phyloP scores from a whole-genome alignment of 2,797 vertebrate species.

The Galago senegalensis region DNA sequence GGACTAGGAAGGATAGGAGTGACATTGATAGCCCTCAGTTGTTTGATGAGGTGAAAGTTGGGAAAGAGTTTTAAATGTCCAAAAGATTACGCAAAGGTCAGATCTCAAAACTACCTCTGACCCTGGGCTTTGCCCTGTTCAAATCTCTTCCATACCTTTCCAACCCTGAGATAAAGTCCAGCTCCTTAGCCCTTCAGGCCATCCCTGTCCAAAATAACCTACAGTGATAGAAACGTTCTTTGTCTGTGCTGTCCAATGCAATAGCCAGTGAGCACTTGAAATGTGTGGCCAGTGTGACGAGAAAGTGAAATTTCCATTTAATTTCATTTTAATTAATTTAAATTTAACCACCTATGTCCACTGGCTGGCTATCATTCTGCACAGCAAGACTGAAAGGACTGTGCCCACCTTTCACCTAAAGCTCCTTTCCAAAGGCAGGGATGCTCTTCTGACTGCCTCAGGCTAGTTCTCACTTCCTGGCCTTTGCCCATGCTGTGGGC shows the following conservation, averaged over 20 bases:
- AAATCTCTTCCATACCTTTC: background rate
- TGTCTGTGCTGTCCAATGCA: background rate
- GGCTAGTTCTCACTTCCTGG: too few relatives aligned
- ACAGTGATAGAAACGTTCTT: background rate
- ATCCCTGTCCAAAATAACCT: background rate
- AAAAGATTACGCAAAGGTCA: too few relatives aligned
- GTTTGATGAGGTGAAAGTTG: background rate
- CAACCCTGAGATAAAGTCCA: background rate
- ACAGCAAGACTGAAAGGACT: background rate
- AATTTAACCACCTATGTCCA: background rate
- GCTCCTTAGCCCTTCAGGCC: background rate
- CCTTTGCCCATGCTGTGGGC: accelerated
- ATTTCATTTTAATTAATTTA: background rate
- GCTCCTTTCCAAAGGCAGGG: background rate
- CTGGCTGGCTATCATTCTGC: background rate
- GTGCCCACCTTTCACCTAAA: background rate
- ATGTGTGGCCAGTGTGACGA: background rate
- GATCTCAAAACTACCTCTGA: background rate
- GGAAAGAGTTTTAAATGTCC: background rate
- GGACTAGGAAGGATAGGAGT: background rate
- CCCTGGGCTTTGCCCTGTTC: background rate
- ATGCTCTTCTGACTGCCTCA: too few relatives aligned
- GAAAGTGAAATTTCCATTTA: background rate
- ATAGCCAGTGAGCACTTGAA: background rate
- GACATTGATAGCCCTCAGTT: background rate